Evolutionary conservation across 2,888 invertebrate species (phyloP).

Genomic region (Tenthredo notha): DNA sequence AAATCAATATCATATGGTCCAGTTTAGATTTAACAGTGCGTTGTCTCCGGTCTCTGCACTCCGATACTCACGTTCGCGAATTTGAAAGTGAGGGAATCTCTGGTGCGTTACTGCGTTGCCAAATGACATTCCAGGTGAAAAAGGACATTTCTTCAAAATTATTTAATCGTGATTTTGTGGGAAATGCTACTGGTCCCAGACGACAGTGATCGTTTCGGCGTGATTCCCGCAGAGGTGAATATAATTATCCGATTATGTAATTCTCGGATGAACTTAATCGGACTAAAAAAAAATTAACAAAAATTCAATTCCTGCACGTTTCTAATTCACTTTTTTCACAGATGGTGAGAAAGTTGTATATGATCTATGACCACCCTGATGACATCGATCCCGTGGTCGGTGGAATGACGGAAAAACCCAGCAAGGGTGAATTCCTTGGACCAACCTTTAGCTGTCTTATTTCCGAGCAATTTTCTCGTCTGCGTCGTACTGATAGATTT

Average conservation of each 20-base stretch:
- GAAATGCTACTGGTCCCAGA: conserved; percentile 65
- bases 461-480: conserved; percentile 87
- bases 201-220: conserved; percentile 76
- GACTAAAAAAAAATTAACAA: not conserved
- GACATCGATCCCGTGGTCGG: conserved; percentile 89
- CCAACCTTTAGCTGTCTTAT: conserved; percentile 89
- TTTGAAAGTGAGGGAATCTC: no score
- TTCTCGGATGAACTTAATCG: not conserved
- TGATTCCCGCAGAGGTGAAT: conserved; percentile 83
- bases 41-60: no score
- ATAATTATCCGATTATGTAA: not conserved
- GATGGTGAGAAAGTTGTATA: conserved; percentile 82
- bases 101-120: no score
- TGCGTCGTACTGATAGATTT: conserved; percentile 87
- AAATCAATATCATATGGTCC: no score
- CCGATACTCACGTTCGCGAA: no score
- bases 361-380: conserved; percentile 82
- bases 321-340: conserved; percentile 73
- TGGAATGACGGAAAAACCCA: conserved; percentile 85
- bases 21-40: no score
- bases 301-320: not conserved
- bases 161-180: not conserved
- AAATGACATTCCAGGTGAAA: no score
- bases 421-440: conserved; percentile 84
- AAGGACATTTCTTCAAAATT: not conserved